phyloP scores from a whole-genome alignment of 2,113 vertebrate genomes.

The Trichomycterus rosablanca region DNA sequence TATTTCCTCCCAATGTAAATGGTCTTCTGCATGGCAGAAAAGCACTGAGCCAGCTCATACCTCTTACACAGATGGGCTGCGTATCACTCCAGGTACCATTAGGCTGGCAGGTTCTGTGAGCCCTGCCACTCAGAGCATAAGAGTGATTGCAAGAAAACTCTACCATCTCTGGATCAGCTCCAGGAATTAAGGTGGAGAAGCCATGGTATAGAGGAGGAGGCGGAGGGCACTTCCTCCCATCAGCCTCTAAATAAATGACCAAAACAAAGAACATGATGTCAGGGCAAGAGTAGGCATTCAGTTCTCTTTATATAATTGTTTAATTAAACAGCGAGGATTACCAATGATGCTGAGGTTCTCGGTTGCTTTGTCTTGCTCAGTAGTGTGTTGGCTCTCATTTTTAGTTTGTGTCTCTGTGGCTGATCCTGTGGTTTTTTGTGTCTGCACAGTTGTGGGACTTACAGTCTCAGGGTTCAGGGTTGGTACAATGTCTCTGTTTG shows the following conservation, averaged over 20 bases:
- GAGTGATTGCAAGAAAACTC: constrained; percentile 90
- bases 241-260: constrained; percentile 62
- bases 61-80: constrained; percentile 69
- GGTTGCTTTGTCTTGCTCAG: constrained; percentile 50
- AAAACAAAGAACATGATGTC: neutral
- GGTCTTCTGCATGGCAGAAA: neutral
- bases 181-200: constrained; percentile 70
- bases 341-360: constrained; percentile 62
- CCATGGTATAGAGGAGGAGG: constrained; percentile 80
- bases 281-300: neutral
- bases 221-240: constrained; percentile 76
- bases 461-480: constrained; percentile 4
- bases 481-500: constrained; percentile 3
- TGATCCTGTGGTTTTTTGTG: constrained; percentile 24
- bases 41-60: constrained; percentile 43
- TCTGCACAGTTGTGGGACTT: neutral
- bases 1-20: constrained; percentile 17
- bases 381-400: constrained; percentile 31
- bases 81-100: constrained; percentile 66
- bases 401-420: constrained; percentile 6
- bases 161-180: constrained; percentile 67
- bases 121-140: constrained; percentile 80
- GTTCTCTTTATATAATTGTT: neutral
- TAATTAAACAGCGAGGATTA: constrained; percentile 30
- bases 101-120: constrained; percentile 76